Evolutionary conservation across 2,113 vertebrate genomes (phyloP), one percentile per base, ranked within the genome.

Genomic region (Paraplagusia blochii): DNA sequence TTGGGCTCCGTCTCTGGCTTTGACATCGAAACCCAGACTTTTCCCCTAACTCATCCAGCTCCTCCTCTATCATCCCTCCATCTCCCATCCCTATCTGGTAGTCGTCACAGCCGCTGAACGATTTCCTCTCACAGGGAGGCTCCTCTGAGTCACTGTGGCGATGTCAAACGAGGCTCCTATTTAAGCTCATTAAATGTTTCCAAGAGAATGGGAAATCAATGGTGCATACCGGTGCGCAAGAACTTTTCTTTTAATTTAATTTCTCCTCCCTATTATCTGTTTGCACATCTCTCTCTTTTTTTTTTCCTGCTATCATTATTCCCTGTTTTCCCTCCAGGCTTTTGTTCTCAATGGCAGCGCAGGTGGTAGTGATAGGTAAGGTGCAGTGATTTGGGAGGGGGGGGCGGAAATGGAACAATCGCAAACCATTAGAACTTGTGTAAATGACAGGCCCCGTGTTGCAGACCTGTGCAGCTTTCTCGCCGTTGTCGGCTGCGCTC

Each of bases 151-250:
- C 80, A 79, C 71, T 63, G 80, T 83, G 79, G 76, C 80, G 75
- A 76, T 82, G 84, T 88, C 83, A 84, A 85, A 87, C 84, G 73
- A 86, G 77, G 81, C 86, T 89, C 86, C 82, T 85, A 82, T 88
- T 89, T 89, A 87, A 86, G 85, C 85, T 89, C 86, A 90, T 89
- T 91, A 91, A 90, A 88, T 90, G 85, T 91, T 91, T 90, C 88
- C 78, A 75, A 87, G 84, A 89, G 86, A 90, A 89, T 88, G 85
- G 85, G 82, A 87, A 90, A 90, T 90, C 89, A 90, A 90, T 90
- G 88, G 84, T 83, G 86, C 87, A 82, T 88, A 83, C 81, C 73
- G 68, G 78, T 85, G 85, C 79, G 73, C 77, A 57, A 81, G 85
- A 88, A 89, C 79, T 87, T 89, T 87, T 85, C 80, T 79, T 73